These are phyloP conservation scores for Nasonia giraulti DNA, from an alignment of 1,140 invertebrate species.

Conservation along the genomic window DNA sequence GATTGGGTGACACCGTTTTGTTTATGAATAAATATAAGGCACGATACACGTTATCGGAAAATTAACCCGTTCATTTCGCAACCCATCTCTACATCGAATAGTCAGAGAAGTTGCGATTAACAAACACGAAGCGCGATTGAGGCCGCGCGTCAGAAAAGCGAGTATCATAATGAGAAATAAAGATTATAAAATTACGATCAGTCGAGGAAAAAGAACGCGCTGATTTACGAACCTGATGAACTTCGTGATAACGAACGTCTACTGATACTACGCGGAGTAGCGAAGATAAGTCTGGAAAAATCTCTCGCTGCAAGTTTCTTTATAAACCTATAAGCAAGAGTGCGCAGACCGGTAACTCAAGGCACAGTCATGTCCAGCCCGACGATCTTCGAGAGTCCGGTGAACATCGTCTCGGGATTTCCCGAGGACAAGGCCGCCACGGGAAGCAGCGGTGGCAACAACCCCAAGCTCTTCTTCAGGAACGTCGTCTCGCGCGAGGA, in stretches of 20 bases:
- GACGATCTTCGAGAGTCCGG: neutral
- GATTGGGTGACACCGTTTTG: no score
- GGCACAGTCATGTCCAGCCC: neutral
- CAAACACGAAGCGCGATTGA: neutral
- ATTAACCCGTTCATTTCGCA: neutral
- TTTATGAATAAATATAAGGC: no score
- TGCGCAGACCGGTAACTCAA: no score
- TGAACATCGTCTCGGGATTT: neutral
- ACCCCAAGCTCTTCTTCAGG: neutral
- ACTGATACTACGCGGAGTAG: neutral
- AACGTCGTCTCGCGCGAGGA: constrained; percentile 20
- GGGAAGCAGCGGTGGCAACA: neutral
- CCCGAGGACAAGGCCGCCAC: neutral
- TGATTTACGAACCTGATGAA: neutral
- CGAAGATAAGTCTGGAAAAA: neutral
- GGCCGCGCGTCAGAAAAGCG: neutral
- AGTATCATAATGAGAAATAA: neutral
- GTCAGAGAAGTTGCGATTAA: no score
- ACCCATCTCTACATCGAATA: neutral
- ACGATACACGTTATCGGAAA: neutral
- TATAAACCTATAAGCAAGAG: neutral
- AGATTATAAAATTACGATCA: neutral
- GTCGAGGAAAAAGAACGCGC: neutral
- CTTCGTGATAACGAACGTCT: neutral
- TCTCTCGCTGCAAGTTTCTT: no score